phyloP scores from a whole-genome alignment of 1,140 invertebrate species.

The Pomacea maculata region DNA sequence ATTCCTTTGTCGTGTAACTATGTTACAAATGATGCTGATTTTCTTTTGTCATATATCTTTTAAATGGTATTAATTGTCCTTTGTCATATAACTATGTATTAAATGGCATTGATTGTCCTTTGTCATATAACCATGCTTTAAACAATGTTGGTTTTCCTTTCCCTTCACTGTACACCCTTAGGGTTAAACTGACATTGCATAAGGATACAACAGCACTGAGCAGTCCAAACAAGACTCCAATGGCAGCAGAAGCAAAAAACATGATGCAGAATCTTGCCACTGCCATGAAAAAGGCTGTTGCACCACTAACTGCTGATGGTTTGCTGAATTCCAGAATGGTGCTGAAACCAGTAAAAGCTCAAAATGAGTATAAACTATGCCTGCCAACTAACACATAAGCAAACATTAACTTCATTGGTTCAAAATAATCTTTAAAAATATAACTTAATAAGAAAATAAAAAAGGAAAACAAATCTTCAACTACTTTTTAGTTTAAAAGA shows the following conservation, averaged over 20 bases:
- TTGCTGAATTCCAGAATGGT: conserved; percentile 72
- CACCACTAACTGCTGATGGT: conserved; percentile 74
- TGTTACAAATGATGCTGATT: no score
- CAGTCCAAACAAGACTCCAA: conserved; percentile 95
- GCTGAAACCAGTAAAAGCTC: conserved; percentile 35
- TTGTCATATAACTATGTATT: no score
- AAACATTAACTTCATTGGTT: neutral
- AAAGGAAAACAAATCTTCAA: no score
- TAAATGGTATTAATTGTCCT: no score
- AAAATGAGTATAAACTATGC: neutral
- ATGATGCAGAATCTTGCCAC: conserved; percentile 92
- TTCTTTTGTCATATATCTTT: no score
- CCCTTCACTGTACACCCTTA: no score
- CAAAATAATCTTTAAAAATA: neutral
- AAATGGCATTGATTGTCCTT: no score
- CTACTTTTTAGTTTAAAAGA: no score
- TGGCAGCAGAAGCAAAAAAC: conserved; percentile 98
- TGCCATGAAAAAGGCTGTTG: conserved; percentile 88
- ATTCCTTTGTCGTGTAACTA: neutral
- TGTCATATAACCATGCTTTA: no score
- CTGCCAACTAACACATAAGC: neutral
- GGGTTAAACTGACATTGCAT: neutral
- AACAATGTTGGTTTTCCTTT: no score
- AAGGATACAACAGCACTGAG: conserved; percentile 85
- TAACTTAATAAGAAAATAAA: neutral